Base-by-base conservation (phyloP, 2,113 vertebrate species). In the Apaloderma vittatum region DNA sequence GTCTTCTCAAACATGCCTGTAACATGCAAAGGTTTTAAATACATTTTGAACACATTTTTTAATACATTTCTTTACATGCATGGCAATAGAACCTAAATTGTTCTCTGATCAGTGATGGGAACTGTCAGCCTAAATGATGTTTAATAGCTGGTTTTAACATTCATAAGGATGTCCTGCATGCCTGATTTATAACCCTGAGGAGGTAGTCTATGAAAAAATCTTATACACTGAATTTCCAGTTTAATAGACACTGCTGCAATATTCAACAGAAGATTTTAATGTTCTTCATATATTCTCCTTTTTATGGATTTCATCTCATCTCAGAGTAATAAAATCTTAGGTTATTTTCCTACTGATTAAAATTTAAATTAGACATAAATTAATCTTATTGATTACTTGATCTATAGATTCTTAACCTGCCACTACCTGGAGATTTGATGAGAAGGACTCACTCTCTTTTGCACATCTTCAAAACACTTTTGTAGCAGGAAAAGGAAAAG, bases 1-100 rank as follows among this genome's bases (percentile, higher is more conserved):
- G 20, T 92, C 24, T 18, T 79, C 43, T 57, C 43, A 75, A 93
- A 95, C 97, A 95, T 84, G 57, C 12, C 19, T 51, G 46, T 61
- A 95, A 40, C 34, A 66, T 45, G 12, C 15, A 30, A 89, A 70
- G 12, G 7, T 54, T 95, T 95, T 84, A 55, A 88, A 91, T 11
- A 27, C n/a, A 40, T 40, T 40, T 40, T 40, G 40, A 40, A 40
- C 40, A 40, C 40, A 40, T 40, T 40, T 40, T 40, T 40, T 8
- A 40, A 12, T 32, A 34, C 40, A 62, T 93, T 94, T 95, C 55
- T 94, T 79, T 76, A 51, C 36, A 89, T 32, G 46, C 15, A 80
- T 54, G 19, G 23, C 78, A 94, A 49, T 48, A 89, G 90, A 93
- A 73, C 34, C 21, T n/a, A 73, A 29, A 62, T 51, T 77, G 36